phyloP scores from a whole-genome alignment of 1,140 invertebrate genomes.

The Coelopa frigida region DNA sequence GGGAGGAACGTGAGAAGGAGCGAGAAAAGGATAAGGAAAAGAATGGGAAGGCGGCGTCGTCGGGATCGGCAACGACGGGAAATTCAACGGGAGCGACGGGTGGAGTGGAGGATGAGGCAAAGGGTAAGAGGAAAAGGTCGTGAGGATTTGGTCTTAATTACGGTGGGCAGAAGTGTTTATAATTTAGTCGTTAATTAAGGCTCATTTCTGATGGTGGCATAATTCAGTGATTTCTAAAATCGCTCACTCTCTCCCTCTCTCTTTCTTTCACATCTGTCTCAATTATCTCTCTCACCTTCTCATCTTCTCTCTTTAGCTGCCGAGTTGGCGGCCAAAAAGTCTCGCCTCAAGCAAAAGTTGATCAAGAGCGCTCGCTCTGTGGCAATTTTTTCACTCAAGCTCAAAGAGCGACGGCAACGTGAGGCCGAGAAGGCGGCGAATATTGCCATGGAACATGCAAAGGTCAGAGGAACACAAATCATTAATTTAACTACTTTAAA shows the following conservation, averaged over 20 bases:
- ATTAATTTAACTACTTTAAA: no score
- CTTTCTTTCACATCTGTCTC: neutral
- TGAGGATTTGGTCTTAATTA: no score
- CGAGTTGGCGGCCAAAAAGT: conserved; percentile 59
- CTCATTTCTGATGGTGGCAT: no score
- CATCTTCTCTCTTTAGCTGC: conserved; percentile 27
- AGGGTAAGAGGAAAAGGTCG: conserved; percentile 29
- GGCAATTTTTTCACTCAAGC: conserved; percentile 71
- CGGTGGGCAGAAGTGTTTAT: no score
- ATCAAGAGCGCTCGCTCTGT: conserved; percentile 75
- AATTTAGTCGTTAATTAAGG: no score
- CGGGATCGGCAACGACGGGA: no score
- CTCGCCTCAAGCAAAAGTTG: conserved; percentile 50
- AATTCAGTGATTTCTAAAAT: no score
- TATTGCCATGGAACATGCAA: conserved; percentile 43
- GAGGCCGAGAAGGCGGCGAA: conserved; percentile 59
- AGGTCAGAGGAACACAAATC: no score
- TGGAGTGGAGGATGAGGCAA: conserved; percentile 41
- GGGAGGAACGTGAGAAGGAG: conserved; percentile 12
- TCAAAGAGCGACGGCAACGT: conserved; percentile 65
- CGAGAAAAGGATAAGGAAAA: conserved; percentile 25
- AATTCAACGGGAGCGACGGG: no score
- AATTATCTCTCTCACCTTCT: no score
- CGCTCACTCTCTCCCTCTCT: neutral
- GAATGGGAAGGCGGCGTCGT: conserved; percentile 20